Evolutionary conservation across 2,888 invertebrate genomes (phyloP).

Genomic region (Odontomyia ornata): DNA sequence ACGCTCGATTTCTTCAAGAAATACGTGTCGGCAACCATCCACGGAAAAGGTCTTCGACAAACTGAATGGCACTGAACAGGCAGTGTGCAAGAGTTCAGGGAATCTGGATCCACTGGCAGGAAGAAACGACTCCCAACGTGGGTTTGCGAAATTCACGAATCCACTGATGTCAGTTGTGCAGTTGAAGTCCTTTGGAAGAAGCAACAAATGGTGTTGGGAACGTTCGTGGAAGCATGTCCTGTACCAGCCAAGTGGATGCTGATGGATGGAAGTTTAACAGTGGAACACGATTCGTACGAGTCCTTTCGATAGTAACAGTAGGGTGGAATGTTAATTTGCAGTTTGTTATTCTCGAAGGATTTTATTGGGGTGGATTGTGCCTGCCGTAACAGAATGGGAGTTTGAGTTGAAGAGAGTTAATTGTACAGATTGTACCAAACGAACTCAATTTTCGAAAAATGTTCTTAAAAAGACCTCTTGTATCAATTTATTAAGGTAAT

Average conservation of each 20-base stretch:
- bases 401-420: no score
- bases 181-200: conserved; percentile 10
- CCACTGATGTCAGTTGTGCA: not conserved
- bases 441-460: no score
- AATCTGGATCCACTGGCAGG: conserved; percentile 14
- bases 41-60: conserved; percentile 29
- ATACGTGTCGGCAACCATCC: conserved; percentile 18
- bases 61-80: conserved; percentile 22
- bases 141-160: not conserved
- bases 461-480: no score
- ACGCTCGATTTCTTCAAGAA: not conserved
- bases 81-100: not conserved
- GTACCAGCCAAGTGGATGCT: not conserved
- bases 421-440: no score
- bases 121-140: not conserved
- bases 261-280: no score
- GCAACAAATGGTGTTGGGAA: conserved; percentile 33
- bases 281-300: no score
- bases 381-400: no score
- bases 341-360: not conserved
- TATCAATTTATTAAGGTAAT: no score
- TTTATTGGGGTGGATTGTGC: no score
- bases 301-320: no score
- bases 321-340: no score
- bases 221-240: not conserved